Base-by-base conservation (phyloP, 1,140 invertebrate genomes). In the Magallana angulata region DNA sequence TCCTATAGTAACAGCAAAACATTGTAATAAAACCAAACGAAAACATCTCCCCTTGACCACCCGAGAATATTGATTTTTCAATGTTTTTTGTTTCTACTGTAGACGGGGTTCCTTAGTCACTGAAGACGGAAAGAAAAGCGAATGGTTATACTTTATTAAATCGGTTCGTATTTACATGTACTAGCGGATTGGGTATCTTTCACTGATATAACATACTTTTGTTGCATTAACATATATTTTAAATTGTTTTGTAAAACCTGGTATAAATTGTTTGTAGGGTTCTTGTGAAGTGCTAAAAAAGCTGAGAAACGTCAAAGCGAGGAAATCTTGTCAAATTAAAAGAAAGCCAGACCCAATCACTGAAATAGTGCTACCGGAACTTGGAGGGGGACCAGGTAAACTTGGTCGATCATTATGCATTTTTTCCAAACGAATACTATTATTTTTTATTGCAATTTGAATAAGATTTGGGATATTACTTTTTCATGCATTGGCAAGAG, bases 141-240 rank as follows among this genome's bases (percentile, higher is more conserved):
- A 93, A 84, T 93, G 92, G 92, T 58, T 93, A 14, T 93, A 93
- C 64, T 84, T 93, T 57, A 87, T 93, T 7, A 93, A 93, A 88
- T 91, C 92, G 57, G 93, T 92, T 87, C 89, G 91, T 90, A 57
- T 60, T 24, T 60, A 81, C 14, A 12, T 7, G 24, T n/a, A 30
- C 12, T 8, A 30, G 68, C 24, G 68, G 11, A 30, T 71, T 30
- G 9, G 8, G 36, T 24, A 9, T 12, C 11, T 36, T 30, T 30
- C 36, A 48, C 1, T 9, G 68, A 8, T 30, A 76, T 11, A 48
- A 48, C 36, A 48, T 48, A 48, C 36, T 48, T 48, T 5, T 48
- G 36, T 48, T 48, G 36, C 36, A 48, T 48, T 4, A 48, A 48
- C 36, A 48, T 48, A 48, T n/a, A 16, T 30, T 71, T 48, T 76